These are phyloP conservation scores for Lordiphosa collinella DNA, from an alignment of 1,140 invertebrate genomes.

Conservation along the genomic window DNA sequence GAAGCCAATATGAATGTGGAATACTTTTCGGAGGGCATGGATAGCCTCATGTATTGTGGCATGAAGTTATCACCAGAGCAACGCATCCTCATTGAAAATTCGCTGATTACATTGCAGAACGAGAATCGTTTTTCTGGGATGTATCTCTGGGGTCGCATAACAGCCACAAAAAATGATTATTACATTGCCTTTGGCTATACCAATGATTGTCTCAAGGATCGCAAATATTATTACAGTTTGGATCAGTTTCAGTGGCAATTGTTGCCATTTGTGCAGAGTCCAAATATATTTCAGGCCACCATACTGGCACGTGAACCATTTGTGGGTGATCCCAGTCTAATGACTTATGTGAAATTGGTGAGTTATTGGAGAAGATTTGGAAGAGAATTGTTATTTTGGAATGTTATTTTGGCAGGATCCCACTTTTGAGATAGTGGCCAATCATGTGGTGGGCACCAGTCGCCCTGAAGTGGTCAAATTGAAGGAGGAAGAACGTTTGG, in stretches of 20 bases:
- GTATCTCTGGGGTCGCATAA: conserved; percentile 88
- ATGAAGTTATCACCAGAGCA: conserved; percentile 84
- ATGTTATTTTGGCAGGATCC: conserved; percentile 50
- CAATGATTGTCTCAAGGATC: conserved; percentile 84
- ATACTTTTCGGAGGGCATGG: conserved; percentile 65
- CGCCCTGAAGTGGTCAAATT: conserved; percentile 81
- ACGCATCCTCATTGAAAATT: conserved; percentile 84
- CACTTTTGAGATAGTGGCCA: conserved; percentile 75
- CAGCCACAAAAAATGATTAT: conserved; percentile 85
- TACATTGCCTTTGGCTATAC: conserved; percentile 87
- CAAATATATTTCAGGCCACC: conserved; percentile 82
- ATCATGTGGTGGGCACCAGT: conserved; percentile 80
- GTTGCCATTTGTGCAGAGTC: conserved; percentile 82
- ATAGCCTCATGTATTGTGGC: conserved; percentile 81
- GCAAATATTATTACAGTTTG: conserved; percentile 86
- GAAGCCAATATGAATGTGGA: conserved; percentile 68
- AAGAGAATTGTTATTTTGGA: background rate
- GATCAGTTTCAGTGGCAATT: conserved; percentile 86
- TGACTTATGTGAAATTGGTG: conserved; percentile 80
- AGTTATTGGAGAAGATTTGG: background rate
- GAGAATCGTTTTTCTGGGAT: conserved; percentile 88
- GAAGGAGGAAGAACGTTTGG: conserved; percentile 88
- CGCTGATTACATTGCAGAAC: conserved; percentile 85
- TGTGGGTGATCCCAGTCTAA: conserved; percentile 82
- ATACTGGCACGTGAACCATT: conserved; percentile 81